Conservation (phyloP, 2,113 vertebrate species). For the Hyaena hyaena region DNA sequence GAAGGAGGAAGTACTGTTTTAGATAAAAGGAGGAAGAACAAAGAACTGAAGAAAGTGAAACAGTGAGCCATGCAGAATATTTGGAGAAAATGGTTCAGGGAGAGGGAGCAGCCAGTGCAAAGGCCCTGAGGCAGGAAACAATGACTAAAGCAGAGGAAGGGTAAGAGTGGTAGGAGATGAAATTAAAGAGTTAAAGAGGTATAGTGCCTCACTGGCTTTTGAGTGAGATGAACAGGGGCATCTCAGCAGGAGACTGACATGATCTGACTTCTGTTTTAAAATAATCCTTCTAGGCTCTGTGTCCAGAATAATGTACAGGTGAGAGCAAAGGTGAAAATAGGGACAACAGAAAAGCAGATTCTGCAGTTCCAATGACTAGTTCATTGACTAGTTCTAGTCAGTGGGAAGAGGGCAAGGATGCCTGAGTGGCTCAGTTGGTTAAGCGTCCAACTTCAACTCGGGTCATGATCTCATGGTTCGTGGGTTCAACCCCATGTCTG, state of each 20-base stretch:
- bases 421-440: too few relatives aligned
- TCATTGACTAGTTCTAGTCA: background rate
- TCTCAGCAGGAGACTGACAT: background rate
- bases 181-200: background rate
- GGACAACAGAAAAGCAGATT: background rate
- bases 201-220: background rate
- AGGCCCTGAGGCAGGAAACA: background rate
- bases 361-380: background rate
- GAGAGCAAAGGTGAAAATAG: background rate
- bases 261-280: background rate
- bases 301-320: background rate
- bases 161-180: background rate
- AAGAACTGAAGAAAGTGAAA: background rate
- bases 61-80: background rate
- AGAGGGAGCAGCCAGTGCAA: background rate
- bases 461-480: too few relatives aligned
- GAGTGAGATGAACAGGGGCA: background rate
- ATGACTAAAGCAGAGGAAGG: background rate
- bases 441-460: too few relatives aligned
- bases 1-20: background rate
- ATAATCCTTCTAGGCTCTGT: background rate
- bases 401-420: background rate
- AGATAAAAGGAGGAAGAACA: background rate
- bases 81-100: background rate
- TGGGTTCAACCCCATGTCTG: too few relatives aligned